Conservation (phyloP, 64 coral and sea anemone species). For the Stylophora pistillata region DNA sequence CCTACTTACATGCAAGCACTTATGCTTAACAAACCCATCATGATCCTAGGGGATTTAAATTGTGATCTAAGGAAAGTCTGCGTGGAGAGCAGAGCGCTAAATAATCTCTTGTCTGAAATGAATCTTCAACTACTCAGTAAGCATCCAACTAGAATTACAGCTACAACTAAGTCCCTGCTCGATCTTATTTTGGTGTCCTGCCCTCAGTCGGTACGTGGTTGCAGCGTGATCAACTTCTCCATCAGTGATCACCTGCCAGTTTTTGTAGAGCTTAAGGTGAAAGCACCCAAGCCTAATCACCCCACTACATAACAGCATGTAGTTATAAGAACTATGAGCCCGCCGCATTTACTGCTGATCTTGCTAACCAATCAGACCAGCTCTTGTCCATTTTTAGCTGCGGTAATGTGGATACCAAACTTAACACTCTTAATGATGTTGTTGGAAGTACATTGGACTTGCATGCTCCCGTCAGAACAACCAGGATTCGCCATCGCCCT, state of each 20-base stretch:
- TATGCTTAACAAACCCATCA: conserved; percentile 42
- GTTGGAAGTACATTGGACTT: too few species aligned
- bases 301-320: background rate
- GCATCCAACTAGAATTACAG: conserved; percentile 31
- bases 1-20: conserved; percentile 37
- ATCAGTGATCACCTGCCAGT: conserved; percentile 38
- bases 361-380: background rate
- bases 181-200: conserved; percentile 33
- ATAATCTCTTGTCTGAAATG: conserved; percentile 28
- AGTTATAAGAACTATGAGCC: conserved; percentile 32
- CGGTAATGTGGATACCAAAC: too few species aligned
- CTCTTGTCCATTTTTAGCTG: too few species aligned
- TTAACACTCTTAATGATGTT: too few species aligned
- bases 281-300: conserved; percentile 19
- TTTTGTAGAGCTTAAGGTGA: conserved; percentile 36
- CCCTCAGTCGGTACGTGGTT: background rate
- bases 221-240: conserved; percentile 32
- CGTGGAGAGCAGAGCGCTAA: conserved; percentile 22
- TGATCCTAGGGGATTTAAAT: conserved; percentile 30
- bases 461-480: too few species aligned
- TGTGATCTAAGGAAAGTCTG: conserved; percentile 6
- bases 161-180: conserved; percentile 8
- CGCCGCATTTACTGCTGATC: background rate
- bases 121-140: conserved; percentile 25
- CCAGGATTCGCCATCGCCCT: background rate